phyloP scores from a whole-genome alignment of 2,113 vertebrate species.

The Podilymbus podiceps region DNA sequence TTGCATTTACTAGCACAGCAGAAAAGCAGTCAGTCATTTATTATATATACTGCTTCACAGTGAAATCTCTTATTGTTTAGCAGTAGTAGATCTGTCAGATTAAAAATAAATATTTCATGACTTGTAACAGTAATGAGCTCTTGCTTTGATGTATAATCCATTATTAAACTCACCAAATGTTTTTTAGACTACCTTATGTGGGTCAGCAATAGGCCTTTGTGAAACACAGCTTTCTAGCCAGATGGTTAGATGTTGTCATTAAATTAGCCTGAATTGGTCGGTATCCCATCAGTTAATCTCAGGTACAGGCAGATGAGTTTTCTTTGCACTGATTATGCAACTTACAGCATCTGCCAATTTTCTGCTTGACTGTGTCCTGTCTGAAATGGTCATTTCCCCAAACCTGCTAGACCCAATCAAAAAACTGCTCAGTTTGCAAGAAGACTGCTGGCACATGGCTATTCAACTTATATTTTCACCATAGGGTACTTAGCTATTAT shows the following conservation, averaged over 20 bases:
- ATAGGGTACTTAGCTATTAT: neutral
- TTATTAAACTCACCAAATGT: slow-evolving; percentile 61
- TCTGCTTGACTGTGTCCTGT: slow-evolving; percentile 47
- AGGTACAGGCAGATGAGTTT: slow-evolving; percentile 44
- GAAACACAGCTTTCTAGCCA: slow-evolving; percentile 37
- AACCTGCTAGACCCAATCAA: slow-evolving; percentile 44
- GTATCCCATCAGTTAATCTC: slow-evolving; percentile 41
- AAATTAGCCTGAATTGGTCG: slow-evolving; percentile 47
- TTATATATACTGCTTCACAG: slow-evolving; percentile 28
- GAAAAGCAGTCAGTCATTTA: slow-evolving; percentile 42
- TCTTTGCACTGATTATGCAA: slow-evolving; percentile 51
- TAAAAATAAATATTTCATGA: slow-evolving; percentile 62
- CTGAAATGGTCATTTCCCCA: slow-evolving; percentile 53
- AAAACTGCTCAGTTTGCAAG: slow-evolving; percentile 31
- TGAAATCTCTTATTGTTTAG: slow-evolving; percentile 53
- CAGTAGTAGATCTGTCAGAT: slow-evolving; percentile 40
- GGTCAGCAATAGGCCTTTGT: slow-evolving; percentile 18
- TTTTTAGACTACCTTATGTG: slow-evolving; percentile 30
- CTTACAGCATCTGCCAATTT: slow-evolving; percentile 56
- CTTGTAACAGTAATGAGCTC: slow-evolving; percentile 51
- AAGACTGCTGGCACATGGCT: neutral
- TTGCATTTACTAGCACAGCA: slow-evolving; percentile 36
- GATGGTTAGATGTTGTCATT: slow-evolving; percentile 55
- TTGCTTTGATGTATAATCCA: slow-evolving; percentile 67
- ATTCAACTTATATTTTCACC: slow-evolving; percentile 6